Evolutionary conservation across 1,140 invertebrate species (phyloP).

Genomic region (Homalodisca vitripennis): DNA sequence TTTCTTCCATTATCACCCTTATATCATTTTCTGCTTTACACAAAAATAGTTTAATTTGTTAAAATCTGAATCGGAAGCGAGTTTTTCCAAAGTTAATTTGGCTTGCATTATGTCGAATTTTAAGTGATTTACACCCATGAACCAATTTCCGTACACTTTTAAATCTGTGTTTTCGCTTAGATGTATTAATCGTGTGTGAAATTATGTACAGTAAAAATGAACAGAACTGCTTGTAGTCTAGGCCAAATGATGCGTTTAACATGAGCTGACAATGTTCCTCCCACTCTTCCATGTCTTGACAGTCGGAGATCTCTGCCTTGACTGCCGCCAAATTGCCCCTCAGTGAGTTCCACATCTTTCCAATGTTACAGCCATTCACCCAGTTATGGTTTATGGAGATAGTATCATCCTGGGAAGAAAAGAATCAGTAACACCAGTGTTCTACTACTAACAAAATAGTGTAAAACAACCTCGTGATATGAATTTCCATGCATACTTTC

Average conservation of each 20-base stretch:
- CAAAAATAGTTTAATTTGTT: constrained; percentile 25
- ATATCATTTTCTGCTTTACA: not conserved
- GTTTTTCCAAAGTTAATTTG: constrained; percentile 22
- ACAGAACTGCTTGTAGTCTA: constrained; percentile 73
- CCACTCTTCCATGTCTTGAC: constrained; percentile 68
- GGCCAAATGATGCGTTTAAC: constrained; percentile 77
- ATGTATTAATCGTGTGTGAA: constrained; percentile 51
- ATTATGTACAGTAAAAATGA: constrained; percentile 66
- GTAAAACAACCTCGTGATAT: no score
- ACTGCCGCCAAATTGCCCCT: constrained; percentile 65
- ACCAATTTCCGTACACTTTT: constrained; percentile 44
- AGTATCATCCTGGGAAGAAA: constrained; percentile 82
- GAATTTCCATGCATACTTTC: no score
- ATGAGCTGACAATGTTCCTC: constrained; percentile 74
- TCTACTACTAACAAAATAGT: no score
- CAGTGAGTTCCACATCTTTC: constrained; percentile 68
- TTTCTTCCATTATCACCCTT: not conserved
- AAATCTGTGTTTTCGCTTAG: constrained; percentile 42
- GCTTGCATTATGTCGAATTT: constrained; percentile 48
- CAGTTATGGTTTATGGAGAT: constrained; percentile 98
- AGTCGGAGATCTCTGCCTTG: constrained; percentile 76
- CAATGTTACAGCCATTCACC: constrained; percentile 90
- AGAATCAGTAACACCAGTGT: no score
- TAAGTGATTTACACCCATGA: constrained; percentile 49
- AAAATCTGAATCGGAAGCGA: constrained; percentile 19